Conservation (phyloP, 2,888 invertebrate genomes). For the Eupeodes latifasciatus region DNA sequence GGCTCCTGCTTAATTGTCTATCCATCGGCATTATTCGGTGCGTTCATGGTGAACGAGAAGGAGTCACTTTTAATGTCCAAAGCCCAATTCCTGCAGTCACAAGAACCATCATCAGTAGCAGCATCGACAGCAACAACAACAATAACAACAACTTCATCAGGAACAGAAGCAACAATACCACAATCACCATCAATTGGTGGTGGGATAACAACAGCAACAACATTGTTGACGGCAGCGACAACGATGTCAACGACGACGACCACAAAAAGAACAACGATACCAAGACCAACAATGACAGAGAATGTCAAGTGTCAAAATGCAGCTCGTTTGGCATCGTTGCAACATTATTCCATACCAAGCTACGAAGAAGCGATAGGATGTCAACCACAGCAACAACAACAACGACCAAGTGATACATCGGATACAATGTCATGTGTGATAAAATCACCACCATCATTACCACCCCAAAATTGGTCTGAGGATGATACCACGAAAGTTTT, state of each 20-base stretch:
- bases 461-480: conserved; percentile 55
- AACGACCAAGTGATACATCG: conserved; percentile 52
- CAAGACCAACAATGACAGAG: conserved; percentile 64
- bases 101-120: conserved; percentile 23
- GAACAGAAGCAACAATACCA: conserved; percentile 61
- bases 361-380: conserved; percentile 70
- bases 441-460: conserved; percentile 45
- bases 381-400: conserved; percentile 59
- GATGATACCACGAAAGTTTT: conserved; percentile 55
- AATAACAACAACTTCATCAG: conserved; percentile 31
- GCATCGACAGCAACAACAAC: conserved; percentile 48
- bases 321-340: conserved; percentile 67
- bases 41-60: conserved; percentile 81
- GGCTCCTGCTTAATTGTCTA: conserved; percentile 82
- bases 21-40: conserved; percentile 81
- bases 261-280: conserved; percentile 53
- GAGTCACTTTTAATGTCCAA: conserved; percentile 47
- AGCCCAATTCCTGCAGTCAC: background rate
- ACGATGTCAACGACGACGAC: conserved; percentile 50
- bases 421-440: conserved; percentile 44
- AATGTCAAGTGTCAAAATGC: conserved; percentile 70
- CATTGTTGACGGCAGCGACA: conserved; percentile 52
- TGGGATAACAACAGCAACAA: conserved; percentile 60
- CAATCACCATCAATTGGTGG: conserved; percentile 70
- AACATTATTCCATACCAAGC: conserved; percentile 68